Percentiles rank a stretch among this genome's conserved stretches.
phyloP scores from a whole-genome alignment of 2,888 invertebrate species.

The Dilophus febrilis region DNA sequence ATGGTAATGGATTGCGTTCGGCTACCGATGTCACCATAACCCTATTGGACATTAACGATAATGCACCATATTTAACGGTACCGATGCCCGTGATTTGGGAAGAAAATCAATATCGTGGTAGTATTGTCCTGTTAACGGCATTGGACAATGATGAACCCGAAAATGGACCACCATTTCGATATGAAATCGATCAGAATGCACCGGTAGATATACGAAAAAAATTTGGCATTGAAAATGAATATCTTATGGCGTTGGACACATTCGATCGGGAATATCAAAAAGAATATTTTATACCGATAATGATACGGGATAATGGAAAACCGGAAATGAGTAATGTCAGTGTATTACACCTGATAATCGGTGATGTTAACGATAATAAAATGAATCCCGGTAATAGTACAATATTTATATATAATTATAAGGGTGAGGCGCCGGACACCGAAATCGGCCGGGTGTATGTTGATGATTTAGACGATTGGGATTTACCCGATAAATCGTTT shows the following conservation, averaged over 20 bases:
- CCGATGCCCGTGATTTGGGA: conserved; percentile 68
- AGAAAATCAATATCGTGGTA: conserved; percentile 56
- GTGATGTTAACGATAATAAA: conserved; percentile 84
- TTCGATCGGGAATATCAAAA: conserved; percentile 83
- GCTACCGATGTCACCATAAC: conserved; percentile 51
- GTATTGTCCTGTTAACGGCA: conserved; percentile 51
- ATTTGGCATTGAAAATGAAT: conserved; percentile 51
- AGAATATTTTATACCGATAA: conserved; percentile 73
- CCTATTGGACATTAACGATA: conserved; percentile 80
- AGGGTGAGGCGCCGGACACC: conserved; percentile 63
- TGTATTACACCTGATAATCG: conserved; percentile 74
- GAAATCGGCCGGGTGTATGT: conserved; percentile 79
- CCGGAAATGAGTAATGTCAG: conserved; percentile 59
- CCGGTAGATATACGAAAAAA: conserved; percentile 49
- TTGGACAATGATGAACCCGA: conserved; percentile 64
- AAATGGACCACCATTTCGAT: conserved; percentile 76
- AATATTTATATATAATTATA: conserved; percentile 90
- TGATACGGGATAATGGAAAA: conserved; percentile 71
- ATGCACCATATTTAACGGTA: conserved; percentile 73
- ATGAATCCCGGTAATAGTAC: conserved; percentile 77
- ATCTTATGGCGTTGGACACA: conserved; percentile 49
- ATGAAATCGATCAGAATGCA: conserved; percentile 36
- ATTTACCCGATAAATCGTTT: conserved; percentile 79
- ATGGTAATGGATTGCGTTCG: conserved; percentile 44
- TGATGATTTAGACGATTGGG: conserved; percentile 93